phyloP scores from a whole-genome alignment of 2,888 invertebrate species.

The Lasioglossum vierecki region DNA sequence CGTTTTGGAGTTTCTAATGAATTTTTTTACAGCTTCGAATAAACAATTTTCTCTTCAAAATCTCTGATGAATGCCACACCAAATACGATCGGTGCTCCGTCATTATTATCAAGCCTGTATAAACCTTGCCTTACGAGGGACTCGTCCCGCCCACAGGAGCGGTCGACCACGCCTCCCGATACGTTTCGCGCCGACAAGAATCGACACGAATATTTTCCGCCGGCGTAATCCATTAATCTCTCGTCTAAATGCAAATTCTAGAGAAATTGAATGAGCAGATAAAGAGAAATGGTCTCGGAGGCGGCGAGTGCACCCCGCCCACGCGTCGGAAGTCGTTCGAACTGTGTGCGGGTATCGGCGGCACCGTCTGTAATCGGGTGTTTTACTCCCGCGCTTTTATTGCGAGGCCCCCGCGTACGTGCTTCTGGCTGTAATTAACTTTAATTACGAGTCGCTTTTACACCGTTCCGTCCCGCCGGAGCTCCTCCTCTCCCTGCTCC shows the following conservation, averaged over 20 bases:
- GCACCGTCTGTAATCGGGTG: not conserved
- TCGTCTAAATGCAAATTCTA: not conserved
- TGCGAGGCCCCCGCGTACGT: conserved; percentile 8
- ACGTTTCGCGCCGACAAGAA: not conserved
- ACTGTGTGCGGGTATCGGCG: conserved; percentile 4
- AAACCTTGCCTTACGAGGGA: not conserved
- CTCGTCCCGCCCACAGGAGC: not conserved
- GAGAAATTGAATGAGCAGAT: not conserved
- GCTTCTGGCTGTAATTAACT: conserved; percentile 58
- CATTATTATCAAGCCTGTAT: not conserved
- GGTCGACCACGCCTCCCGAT: not conserved
- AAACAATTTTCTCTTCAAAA: not conserved
- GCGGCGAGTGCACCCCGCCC: not conserved
- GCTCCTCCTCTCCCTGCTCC: not conserved
- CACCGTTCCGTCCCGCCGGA: conserved; percentile 30
- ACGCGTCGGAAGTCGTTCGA: conserved; percentile 1
- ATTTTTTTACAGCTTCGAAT: not conserved
- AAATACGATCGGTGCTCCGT: not conserved
- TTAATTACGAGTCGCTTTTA: conserved; percentile 58
- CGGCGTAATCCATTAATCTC: not conserved
- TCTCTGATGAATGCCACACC: not conserved
- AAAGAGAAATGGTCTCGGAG: not conserved
- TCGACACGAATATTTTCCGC: conserved; percentile 3
- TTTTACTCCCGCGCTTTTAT: conserved; percentile 19
- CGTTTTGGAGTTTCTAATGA: not conserved